These are phyloP conservation scores for Gymnogyps californianus DNA, from an alignment of 2,113 vertebrate species.

Conservation along the genomic window DNA sequence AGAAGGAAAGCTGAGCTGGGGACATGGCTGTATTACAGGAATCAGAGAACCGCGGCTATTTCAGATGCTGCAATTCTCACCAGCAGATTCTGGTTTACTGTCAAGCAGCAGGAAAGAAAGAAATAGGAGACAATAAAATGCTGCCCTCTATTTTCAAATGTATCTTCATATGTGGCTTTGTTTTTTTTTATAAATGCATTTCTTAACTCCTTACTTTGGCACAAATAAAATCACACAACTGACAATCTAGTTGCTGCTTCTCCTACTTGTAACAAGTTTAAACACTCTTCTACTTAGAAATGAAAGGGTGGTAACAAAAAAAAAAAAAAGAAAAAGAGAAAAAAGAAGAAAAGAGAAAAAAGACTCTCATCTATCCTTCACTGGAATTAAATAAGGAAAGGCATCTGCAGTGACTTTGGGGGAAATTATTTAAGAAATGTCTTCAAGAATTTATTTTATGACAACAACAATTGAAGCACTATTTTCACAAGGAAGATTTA, in stretches of 20 bases:
- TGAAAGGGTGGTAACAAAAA: background rate
- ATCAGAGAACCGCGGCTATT: background rate
- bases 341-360: background rate
- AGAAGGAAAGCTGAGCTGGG: background rate
- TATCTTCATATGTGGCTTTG: background rate
- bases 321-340: background rate
- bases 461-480: background rate
- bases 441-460: background rate
- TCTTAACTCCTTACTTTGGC: background rate
- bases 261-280: background rate
- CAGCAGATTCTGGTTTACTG: conserved; percentile 22
- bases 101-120: conserved; percentile 33
- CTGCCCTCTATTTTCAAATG: background rate
- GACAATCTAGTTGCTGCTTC: background rate
- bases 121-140: background rate
- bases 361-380: background rate
- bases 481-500: background rate
- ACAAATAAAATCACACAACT: background rate
- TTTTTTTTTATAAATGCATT: background rate
- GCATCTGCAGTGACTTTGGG: background rate
- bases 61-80: background rate
- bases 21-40: background rate
- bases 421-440: background rate
- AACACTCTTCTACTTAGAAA: background rate
- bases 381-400: conserved; percentile 2